Conservation (phyloP, 2,797 vertebrate genomes). For the Acanthurus leucopareius region DNA sequence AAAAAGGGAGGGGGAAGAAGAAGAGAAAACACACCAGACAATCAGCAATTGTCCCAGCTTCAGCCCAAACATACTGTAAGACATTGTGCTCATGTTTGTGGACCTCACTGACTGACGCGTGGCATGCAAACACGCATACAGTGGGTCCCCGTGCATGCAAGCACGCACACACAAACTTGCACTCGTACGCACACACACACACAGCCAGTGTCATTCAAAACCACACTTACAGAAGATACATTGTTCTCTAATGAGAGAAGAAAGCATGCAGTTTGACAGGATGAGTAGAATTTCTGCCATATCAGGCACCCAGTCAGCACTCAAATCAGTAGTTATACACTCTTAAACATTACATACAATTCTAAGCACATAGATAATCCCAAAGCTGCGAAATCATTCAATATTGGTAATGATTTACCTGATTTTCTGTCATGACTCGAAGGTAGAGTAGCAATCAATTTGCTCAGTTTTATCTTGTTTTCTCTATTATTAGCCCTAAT, state of each 20-base stretch:
- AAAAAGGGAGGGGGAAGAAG: slow-evolving; percentile 96
- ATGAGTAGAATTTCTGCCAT: slow-evolving; percentile 56
- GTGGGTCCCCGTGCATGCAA: slow-evolving; percentile 63
- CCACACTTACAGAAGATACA: slow-evolving; percentile 70
- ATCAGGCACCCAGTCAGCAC: slow-evolving; percentile 30
- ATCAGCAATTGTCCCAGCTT: slow-evolving; percentile 98
- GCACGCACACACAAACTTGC: slow-evolving; percentile 36
- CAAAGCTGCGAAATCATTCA: slow-evolving; percentile 30
- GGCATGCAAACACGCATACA: slow-evolving; percentile 79
- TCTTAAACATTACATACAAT: slow-evolving; percentile 2
- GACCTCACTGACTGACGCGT: slow-evolving; percentile 75
- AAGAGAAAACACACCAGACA: slow-evolving; percentile 99
- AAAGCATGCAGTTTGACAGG: slow-evolving; percentile 79
- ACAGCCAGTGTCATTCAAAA: slow-evolving; percentile 71
- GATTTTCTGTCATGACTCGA: slow-evolving; percentile 41
- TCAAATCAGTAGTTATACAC: slow-evolving; percentile 19
- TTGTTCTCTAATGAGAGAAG: slow-evolving; percentile 72
- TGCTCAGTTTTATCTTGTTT: slow-evolving; percentile 33
- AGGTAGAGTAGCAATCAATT: slow-evolving; percentile 50
- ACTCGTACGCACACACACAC: slow-evolving; percentile 19
- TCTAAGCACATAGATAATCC: slow-evolving; percentile 17
- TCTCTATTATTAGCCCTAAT: slow-evolving; percentile 57
- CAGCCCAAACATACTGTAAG: slow-evolving; percentile 91
- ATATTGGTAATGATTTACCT: slow-evolving; percentile 38
- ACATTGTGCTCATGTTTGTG: slow-evolving; percentile 85